These are phyloP conservation scores for Acanthaster planci DNA, from an alignment of 35 echinoderm and acorn worm genomes.

Conservation along the genomic window DNA sequence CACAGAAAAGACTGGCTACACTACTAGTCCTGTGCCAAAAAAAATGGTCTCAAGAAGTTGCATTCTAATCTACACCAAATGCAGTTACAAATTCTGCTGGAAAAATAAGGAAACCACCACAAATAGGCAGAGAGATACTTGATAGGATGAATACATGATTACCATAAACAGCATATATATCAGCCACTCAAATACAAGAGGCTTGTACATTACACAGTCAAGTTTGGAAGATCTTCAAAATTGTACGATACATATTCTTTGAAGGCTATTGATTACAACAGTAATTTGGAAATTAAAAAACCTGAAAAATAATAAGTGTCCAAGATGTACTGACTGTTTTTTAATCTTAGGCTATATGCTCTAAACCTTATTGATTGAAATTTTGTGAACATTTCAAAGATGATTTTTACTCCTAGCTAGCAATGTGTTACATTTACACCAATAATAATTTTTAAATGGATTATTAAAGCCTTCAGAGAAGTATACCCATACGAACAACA, in stretches of 20 bases:
- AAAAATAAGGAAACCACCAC: not conserved
- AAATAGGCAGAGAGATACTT: not conserved
- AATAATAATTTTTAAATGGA: too few relatives aligned
- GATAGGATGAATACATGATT: not conserved
- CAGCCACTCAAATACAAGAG: not conserved
- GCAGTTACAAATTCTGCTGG: not conserved
- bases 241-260: conserved; percentile 1
- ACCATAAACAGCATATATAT: conserved; percentile 4
- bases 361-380: not conserved
- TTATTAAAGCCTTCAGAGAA: too few relatives aligned
- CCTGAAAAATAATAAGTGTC: not conserved
- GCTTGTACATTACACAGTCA: conserved; percentile 8
- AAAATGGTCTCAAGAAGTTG: not conserved
- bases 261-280: conserved; percentile 8
- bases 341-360: not conserved
- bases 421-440: not conserved
- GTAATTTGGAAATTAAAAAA: conserved; percentile 18
- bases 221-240: conserved; percentile 27
- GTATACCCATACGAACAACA: too few relatives aligned
- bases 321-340: too few relatives aligned
- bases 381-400: not conserved
- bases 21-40: too few relatives aligned
- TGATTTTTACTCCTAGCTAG: conserved; percentile 3
- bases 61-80: conserved; percentile 20
- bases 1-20: too few relatives aligned